Base-by-base conservation (phyloP, 2,797 vertebrate species). In the Oceanodroma leucorhoa region DNA sequence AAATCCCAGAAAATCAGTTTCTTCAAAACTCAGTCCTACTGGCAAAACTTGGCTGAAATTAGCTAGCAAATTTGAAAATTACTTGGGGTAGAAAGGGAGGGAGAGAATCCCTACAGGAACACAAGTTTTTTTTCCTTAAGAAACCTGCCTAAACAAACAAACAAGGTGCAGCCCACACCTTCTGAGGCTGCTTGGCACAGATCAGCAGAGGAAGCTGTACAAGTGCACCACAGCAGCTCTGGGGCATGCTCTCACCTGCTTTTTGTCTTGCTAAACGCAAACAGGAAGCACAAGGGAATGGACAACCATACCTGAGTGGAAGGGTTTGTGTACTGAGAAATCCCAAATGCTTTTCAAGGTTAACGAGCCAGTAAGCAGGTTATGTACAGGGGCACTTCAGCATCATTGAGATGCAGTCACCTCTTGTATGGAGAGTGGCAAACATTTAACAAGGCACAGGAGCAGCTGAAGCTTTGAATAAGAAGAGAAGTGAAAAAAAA, bases 391-490 rank as follows among this genome's bases (percentile, higher is more conserved):
- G 89, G 72, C 87, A 92, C 85, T 83, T 57, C 46, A 76, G 91
- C 80, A 86, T 65, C 96, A 66, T n/a, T 83, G 69, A 90, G 93
- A 94, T 93, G 95, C 93, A 90, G 93, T 61, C 89, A 79, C 83
- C 84, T 91, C 95, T 72, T 11, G 41, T 18, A 27, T 3, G 13
- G 7, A 72, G 36, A 53, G 58, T 3, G 38, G 62, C 79, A 94
- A 90, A 86, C 83, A 7, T 48, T 86, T 72, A 75, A 79, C 53
- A 7, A 86, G 79, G 84, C 71, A 21, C 20, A 6, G 67, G 13
- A 92, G 65, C 60, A 27, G 75, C 38, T 14, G 30, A 90, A 78
- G 91, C 58, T 72, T 22, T 7, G 87, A 81, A 84, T 73, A 66
- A 75, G 54, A 83, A 46, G 45, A 14, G 50, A 48, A 51, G 57